Evolutionary conservation across 2,113 vertebrate species (phyloP), one percentile per base, ranked within the genome.

Genomic region (Menidia beryllina): DNA sequence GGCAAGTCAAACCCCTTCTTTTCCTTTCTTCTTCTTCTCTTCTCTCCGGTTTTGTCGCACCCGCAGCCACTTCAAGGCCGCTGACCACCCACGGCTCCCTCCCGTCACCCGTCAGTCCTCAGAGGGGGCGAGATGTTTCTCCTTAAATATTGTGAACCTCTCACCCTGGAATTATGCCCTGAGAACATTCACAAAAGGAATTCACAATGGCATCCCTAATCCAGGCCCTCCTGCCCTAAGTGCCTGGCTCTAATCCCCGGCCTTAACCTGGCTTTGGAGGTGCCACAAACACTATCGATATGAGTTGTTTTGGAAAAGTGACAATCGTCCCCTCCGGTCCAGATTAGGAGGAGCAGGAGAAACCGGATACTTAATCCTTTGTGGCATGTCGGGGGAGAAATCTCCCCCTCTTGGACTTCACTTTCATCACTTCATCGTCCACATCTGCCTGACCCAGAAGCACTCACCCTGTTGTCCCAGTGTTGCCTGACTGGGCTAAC

Each of bases 311-410:
- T 61, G 81, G 61, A 58, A n/a, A 77, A 84, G 83, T 81, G 84
- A 86, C 85, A 79, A 67, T 69, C 43, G 41, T 48, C 62, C 72
- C 88, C 82, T 77, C 79, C 61, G 81, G 78, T 86, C 79, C 82
- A 85, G 88, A 86, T 86, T 86, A 91, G 72, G 67, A 61, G 23
- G 73, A 26, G 69, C 61, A 73, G 72, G 56, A 86, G 90, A 89
- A 91, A 91, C 83, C 80, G 80, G 88, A 91, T 88, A 72, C 86
- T 15, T 74, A 90, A 90, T 91, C 88, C 80, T 73, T 82, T 85
- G 68, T 78, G 82, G 85, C 84, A 89, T 85, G 83, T 69, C 20
- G 65, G 85, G n/a, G 19, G 63, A 75, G 69, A 88, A 82, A 88
- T 77, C 83, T 77, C 79, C 64, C n/a, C 67, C 48, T 84, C 75